Evolutionary conservation across 1,140 invertebrate species (phyloP), one percentile per base, ranked within the genome.

Genomic region (Drosophila navojoa): DNA sequence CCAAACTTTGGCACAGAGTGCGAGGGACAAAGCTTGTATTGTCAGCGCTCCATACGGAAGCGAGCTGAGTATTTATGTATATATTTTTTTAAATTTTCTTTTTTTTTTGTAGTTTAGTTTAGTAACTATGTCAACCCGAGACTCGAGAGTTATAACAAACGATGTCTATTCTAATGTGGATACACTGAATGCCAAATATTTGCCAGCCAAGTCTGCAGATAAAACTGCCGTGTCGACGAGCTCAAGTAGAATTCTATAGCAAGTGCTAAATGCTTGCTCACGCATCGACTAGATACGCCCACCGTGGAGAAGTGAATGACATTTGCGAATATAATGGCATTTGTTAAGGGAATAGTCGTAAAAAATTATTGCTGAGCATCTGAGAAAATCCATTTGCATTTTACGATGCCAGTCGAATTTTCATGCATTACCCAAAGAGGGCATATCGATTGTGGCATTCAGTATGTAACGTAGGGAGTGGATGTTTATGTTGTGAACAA

Each of bases 1-100:
- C 40, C 50, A 49, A 69, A 73, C 64, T 55, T 68, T 45, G 58
- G 40, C 47, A 16, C 44, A 32, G 35, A 32, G 22, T 66, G 55
- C 4, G 19, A 45, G 19, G 62, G 55, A 70, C 71, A 74, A 74
- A 70, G 71, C 67, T 58, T 44, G 66, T 44, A 73, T 74, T 74
- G 71, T 74, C 42, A 15, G 22, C 38, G 32, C 59, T 60, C 25
- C 25, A 40, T 32, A 63, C 71, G 71, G 71, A 74, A 74, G 67
- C 71, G 45, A 57, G 67, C 58, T 69, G 50, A 61, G 49, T 67
- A 60, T 67, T 2, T 22, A 2, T 3, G 3, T 22, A 22, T 22
- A 22, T 22, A 1, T 22, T 22, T 22, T 22, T 22, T 22, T 2
- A 22, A 19, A 1, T 55, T 61, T 60, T 59, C 5, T 32, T 45